Evolutionary conservation across 2,797 vertebrate species (phyloP), one percentile per base, ranked within the genome.

Genomic region (Falco cherrug): DNA sequence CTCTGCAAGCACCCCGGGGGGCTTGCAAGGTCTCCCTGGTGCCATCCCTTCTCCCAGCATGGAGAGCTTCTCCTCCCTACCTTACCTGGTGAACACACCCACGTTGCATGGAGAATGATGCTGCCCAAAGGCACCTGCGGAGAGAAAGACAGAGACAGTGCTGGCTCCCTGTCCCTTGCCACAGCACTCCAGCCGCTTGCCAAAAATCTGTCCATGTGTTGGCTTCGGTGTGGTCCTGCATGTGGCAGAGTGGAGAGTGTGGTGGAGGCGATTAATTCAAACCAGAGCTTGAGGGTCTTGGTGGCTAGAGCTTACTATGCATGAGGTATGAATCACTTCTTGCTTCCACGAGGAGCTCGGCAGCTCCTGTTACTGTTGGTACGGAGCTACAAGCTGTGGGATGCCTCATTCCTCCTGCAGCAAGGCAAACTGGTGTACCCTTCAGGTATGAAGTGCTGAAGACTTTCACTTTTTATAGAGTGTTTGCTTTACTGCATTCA

Each of bases 161-260:
- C 19, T 48, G 29, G 18, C 16, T 73, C 37, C 43, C 19, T n/a
- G 47, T 73, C 35, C 20, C 43, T 75, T 6, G 4, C 1, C 5
- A 13, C 64, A 48, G 14, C 13, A 6, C 14, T 43, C 41, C 0
- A 0, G 14, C n/a, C 7, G 2, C 41, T 65, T 4, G 2, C 41
- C 14, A 7, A 57, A 91, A 73, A 43, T 28, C 16, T 57, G 31
- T 7, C 31, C 8, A 0, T 19, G 19, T 1, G 0, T 47, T 9
- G 47, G 43, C 68, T 85, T 81, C 5, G 1, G 33, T 54, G 33
- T 47, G 77, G 26, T 33, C 57, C 69, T 56, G 26, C 33, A 67
- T 17, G 22, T 12, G 35, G n/a, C 41, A 81, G 48, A 70, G 29
- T 7, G 14, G 57, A 47, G 54, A 64, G 26, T n/a, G 64, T 9